Conservation (phyloP, 2,113 vertebrate genomes). For the Centropristis striata region DNA sequence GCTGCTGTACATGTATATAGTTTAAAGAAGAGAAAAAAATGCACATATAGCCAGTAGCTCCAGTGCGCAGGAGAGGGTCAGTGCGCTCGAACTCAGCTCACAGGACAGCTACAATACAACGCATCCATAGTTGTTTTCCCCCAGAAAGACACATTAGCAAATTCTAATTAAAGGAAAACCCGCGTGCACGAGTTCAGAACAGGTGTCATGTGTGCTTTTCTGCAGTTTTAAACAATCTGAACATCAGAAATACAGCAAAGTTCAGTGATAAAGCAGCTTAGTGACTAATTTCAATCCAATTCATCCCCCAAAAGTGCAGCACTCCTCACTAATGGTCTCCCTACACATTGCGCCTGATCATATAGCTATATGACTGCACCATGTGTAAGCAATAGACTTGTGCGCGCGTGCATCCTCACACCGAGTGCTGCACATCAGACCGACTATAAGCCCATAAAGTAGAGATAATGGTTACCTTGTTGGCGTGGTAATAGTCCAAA, state of each 20-base stretch:
- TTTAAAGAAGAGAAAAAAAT: neutral
- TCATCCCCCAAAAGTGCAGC: slow-evolving; percentile 55
- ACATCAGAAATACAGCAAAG: slow-evolving; percentile 36
- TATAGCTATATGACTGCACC: neutral
- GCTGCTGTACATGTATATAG: neutral
- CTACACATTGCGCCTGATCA: neutral
- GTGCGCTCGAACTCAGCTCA: slow-evolving; percentile 53
- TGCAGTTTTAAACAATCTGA: neutral
- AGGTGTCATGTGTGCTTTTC: slow-evolving; percentile 29
- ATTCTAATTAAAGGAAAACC: slow-evolving; percentile 17
- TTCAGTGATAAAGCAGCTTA: neutral
- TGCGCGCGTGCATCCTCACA: slow-evolving; percentile 20
- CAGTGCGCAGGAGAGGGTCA: slow-evolving; percentile 24
- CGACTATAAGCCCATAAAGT: slow-evolving; percentile 14
- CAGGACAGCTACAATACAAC: slow-evolving; percentile 23
- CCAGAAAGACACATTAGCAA: slow-evolving; percentile 1
- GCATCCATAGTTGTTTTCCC: neutral
- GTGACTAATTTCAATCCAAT: neutral
- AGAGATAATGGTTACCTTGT: slow-evolving; percentile 89
- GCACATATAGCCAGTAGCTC: neutral
- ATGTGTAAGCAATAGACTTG: slow-evolving; percentile 6
- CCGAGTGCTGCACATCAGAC: slow-evolving; percentile 26
- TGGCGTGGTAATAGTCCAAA: slow-evolving; percentile 98
- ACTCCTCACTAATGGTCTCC: slow-evolving; percentile 20
- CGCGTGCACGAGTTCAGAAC: slow-evolving; percentile 13